These are phyloP conservation scores for Aphis craccivora DNA, from an alignment of 1,140 invertebrate species.

Conservation along the genomic window DNA sequence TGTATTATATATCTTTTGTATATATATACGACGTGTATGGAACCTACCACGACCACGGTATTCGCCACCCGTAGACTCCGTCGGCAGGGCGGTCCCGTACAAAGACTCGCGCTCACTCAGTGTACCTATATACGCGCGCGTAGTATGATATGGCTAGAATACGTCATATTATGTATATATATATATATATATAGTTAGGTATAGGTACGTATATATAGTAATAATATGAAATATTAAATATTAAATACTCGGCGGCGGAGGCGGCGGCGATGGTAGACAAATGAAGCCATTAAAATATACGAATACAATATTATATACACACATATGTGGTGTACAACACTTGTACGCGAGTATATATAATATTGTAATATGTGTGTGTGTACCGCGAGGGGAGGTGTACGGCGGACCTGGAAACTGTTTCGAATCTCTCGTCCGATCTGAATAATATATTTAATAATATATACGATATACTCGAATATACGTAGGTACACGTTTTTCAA, in stretches of 20 bases:
- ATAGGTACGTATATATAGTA: not conserved
- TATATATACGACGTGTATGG: not conserved
- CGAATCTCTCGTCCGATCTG: conserved; percentile 19
- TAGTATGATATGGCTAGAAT: not conserved
- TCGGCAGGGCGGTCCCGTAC: not conserved
- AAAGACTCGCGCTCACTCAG: not conserved
- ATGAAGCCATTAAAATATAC: conserved; percentile 4
- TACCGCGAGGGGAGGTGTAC: not conserved
- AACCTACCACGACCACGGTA: not conserved
- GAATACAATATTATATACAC: not conserved
- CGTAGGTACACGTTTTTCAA: conserved; percentile 6
- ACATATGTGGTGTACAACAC: not conserved
- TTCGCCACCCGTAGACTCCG: not conserved
- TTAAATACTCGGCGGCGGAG: not conserved
- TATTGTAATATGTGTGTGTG: not conserved
- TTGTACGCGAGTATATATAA: not conserved
- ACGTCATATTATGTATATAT: not conserved
- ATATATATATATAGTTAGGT: too few species aligned
- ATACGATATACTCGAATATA: not conserved
- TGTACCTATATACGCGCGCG: too few species aligned
- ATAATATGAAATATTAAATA: not conserved
- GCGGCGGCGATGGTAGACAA: not conserved
- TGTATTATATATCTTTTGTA: conserved; percentile 1
- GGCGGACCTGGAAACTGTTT: not conserved
- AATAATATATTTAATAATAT: not conserved